Conservation (phyloP, 53 echinoderm and acorn worm genomes). For the Actinopyga echinites region DNA sequence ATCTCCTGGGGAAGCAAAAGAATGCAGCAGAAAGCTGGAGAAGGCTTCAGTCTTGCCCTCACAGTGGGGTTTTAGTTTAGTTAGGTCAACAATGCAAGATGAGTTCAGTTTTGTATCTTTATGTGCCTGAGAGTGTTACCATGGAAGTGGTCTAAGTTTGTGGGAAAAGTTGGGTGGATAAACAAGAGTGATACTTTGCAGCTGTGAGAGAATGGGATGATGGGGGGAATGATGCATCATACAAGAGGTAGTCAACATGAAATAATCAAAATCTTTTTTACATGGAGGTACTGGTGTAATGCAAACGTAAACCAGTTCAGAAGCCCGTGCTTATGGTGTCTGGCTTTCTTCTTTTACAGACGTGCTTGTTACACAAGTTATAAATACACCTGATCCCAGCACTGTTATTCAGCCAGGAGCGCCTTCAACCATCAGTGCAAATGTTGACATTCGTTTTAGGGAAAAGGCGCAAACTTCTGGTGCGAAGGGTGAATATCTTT, state of each 20-base stretch:
- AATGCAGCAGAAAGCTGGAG: no score
- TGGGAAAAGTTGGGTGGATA: not conserved
- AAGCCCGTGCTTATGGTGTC: no score
- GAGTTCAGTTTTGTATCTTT: no score
- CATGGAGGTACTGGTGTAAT: no score
- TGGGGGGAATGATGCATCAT: not conserved
- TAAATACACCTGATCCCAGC: slow-evolving; percentile 32
- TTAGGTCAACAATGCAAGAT: no score
- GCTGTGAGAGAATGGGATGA: not conserved
- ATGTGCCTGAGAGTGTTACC: no score
- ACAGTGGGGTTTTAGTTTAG: no score
- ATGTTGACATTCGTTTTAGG: slow-evolving; percentile 57
- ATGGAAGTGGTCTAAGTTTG: no score
- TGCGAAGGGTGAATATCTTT: slow-evolving; percentile 74
- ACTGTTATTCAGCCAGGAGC: slow-evolving; percentile 50
- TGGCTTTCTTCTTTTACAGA: slow-evolving; percentile 32
- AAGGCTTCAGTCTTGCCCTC: no score
- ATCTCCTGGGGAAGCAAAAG: no score
- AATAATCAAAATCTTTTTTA: no score
- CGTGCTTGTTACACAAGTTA: slow-evolving; percentile 58
- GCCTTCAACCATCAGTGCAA: slow-evolving; percentile 48
- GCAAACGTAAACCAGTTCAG: no score
- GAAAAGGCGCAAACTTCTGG: slow-evolving; percentile 67
- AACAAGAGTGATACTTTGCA: not conserved
- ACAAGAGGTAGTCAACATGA: not conserved